phyloP scores from a whole-genome alignment of 2,797 vertebrate species.

The Oryzias sinensis region DNA sequence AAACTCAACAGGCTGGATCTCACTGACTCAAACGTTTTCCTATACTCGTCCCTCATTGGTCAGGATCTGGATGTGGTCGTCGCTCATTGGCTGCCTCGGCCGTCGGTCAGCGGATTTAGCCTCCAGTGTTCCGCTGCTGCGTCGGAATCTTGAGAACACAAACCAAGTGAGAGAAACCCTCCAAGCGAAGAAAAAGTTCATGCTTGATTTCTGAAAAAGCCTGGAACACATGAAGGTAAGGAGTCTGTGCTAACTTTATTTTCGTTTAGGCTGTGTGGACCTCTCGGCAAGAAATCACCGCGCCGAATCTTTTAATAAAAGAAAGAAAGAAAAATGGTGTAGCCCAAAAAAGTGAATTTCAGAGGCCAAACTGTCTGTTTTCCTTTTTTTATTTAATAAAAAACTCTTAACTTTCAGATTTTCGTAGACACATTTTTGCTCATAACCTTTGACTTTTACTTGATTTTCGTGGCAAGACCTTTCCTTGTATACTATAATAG shows the following conservation, averaged over 20 bases:
- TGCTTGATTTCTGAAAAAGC: conserved; percentile 65
- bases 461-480: background rate
- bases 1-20: conserved; percentile 29
- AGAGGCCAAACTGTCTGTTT: conserved; percentile 19
- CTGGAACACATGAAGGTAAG: conserved; percentile 74
- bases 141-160: conserved; percentile 54
- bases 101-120: conserved; percentile 23
- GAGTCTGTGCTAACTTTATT: background rate
- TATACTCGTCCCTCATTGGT: conserved; percentile 41
- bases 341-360: conserved; percentile 18
- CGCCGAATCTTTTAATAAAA: conserved; percentile 12
- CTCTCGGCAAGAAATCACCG: background rate
- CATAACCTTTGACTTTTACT: background rate
- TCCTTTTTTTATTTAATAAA: background rate
- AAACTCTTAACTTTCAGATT: background rate
- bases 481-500: too few relatives aligned
- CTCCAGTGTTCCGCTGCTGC: conserved; percentile 46
- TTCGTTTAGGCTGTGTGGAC: background rate
- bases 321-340: conserved; percentile 9
- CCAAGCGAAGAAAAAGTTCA: conserved; percentile 68
- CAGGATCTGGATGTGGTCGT: fast-evolving
- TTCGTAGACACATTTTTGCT: too few relatives aligned
- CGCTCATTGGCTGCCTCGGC: conserved; percentile 35
- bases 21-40: background rate
- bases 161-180: conserved; percentile 65